Conservation (phyloP, 2,797 vertebrate species). For the Allobates femoralis region DNA sequence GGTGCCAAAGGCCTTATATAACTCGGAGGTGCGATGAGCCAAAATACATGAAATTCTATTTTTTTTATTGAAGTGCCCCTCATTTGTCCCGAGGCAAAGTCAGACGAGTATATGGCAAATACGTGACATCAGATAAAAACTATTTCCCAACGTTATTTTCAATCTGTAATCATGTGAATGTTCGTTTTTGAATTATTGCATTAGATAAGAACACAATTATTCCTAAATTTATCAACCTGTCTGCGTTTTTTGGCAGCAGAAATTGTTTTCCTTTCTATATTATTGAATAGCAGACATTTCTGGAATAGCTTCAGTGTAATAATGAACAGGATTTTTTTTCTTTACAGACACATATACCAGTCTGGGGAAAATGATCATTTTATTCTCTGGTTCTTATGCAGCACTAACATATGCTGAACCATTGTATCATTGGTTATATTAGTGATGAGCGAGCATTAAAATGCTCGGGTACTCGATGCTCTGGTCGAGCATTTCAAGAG, state of each 20-base stretch:
- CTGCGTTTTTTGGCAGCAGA: neutral
- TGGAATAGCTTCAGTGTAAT: neutral
- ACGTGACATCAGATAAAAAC: constrained; percentile 26
- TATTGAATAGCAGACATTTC: neutral
- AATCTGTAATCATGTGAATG: constrained; percentile 1
- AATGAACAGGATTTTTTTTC: neutral
- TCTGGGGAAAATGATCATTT: neutral
- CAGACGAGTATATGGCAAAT: neutral
- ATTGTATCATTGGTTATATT: too few relatives aligned
- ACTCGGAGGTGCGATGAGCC: constrained; percentile 59
- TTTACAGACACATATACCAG: neutral
- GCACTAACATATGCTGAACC: neutral
- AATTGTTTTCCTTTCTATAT: neutral
- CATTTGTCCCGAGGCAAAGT: constrained; percentile 14
- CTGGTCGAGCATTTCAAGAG: too few relatives aligned
- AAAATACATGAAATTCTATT: constrained; percentile 65
- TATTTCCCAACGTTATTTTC: neutral
- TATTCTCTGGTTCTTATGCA: neutral
- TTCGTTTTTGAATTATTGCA: constrained; percentile 49
- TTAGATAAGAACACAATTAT: constrained; percentile 50
- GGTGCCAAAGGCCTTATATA: constrained; percentile 69
- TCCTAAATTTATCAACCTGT: constrained; percentile 8
- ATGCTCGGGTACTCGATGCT: too few relatives aligned
- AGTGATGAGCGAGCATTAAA: too few relatives aligned
- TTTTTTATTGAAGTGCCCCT: neutral